Base-by-base conservation (phyloP, 2,888 invertebrate genomes). In the Tryphoninae sp. region DNA sequence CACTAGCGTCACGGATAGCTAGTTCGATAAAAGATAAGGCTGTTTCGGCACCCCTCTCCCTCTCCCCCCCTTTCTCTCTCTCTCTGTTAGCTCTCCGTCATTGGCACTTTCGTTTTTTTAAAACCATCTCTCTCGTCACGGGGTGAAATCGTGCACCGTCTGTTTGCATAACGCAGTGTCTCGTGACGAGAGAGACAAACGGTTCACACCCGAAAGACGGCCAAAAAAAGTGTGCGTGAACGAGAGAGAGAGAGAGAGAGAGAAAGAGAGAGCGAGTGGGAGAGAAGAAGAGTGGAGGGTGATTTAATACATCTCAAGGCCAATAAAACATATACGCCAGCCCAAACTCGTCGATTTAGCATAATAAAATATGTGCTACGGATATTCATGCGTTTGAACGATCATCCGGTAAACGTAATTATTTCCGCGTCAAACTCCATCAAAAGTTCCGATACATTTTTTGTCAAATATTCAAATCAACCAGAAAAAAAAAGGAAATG, bases 111-210 rank as follows among this genome's bases (percentile, higher is more conserved):
- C 58, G 42, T 64, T 45, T 42, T 64, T 19, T n/a, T 55, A 22
- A 61, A 51, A 62, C 58, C 58, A 45, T 49, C 51, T 51, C 68
- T 53, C 53, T 40, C 40, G 62, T 77, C 78, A 82, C 78, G 72
- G 62, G 75, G 55, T 62, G 42, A 64, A 73, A 68, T 61, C 71
- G 79, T 79, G 79, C 62, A 78, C 40, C 71, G 40, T 75, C 51
- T 76, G 79, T 78, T 82, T 82, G 78, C 79, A 76, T 72, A 79
- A 78, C 78, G 75, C 78, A 68, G 51, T 51, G 69, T 71, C 74
- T 78, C 49, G 62, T 62, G 67, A 75, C 71, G 75, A 40, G 59
- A 40, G 42, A 75, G 40, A 53, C 62, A 40, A 78, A 23, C 71
- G 75, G 67, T 78, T 49, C 55, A 82, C 72, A 65, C 65, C 16